A percentile compares a stretch with the other conserved stretches of the same genome.
Evolutionary conservation across 1,140 invertebrate species (phyloP).

Genomic region (Hirudo medicinalis): DNA sequence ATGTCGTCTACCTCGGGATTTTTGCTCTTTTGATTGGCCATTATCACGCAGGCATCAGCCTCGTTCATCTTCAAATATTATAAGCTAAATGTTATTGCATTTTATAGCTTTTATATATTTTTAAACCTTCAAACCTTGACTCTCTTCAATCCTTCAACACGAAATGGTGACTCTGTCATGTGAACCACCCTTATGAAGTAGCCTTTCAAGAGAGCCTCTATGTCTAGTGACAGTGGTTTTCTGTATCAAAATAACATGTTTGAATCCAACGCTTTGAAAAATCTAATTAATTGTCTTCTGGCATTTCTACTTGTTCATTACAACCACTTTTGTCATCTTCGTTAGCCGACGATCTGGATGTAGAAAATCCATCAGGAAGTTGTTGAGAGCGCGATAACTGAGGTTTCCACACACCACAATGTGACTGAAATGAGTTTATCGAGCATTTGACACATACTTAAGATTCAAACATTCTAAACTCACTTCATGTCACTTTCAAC

Average conservation of each 20-base stretch:
- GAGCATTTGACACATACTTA: too few relatives aligned
- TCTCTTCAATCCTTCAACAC: conserved; percentile 1
- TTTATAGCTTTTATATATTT: background rate
- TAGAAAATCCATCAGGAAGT: conserved; percentile 21
- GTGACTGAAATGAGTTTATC: conserved; percentile 12
- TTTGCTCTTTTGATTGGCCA: conserved; percentile 92
- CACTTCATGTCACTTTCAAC: too few relatives aligned
- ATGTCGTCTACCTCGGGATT: conserved; percentile 86
- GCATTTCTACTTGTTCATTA: conserved; percentile 13
- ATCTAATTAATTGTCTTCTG: background rate
- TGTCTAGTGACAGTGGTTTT: background rate
- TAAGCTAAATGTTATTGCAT: background rate
- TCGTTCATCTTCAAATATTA: conserved; percentile 63
- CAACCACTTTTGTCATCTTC: conserved; percentile 22
- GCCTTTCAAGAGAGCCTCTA: background rate
- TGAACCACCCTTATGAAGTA: background rate
- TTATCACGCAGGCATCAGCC: conserved; percentile 88
- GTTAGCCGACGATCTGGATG: conserved; percentile 19
- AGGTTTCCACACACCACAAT: conserved; percentile 24
- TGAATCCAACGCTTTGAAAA: background rate
- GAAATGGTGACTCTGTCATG: background rate
- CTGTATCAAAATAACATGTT: background rate
- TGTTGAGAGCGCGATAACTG: conserved; percentile 14
- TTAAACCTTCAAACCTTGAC: too few relatives aligned
- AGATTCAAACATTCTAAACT: too few relatives aligned